Conservation (phyloP, 2,113 vertebrate genomes). For the Pycnonotus jocosus region DNA sequence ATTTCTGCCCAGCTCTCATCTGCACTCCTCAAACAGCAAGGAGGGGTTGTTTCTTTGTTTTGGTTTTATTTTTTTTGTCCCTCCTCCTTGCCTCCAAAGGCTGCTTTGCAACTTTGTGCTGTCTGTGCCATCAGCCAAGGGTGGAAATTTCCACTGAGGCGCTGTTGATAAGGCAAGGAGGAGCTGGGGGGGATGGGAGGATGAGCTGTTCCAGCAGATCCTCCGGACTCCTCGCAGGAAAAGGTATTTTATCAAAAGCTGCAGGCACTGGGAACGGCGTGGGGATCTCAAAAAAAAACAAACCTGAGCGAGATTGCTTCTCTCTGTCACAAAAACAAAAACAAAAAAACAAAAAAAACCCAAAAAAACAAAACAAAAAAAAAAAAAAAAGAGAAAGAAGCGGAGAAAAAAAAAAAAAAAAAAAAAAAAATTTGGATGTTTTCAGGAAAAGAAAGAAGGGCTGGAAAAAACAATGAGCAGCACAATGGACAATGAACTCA, state of each 20-base stretch:
- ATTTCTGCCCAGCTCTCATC: background rate
- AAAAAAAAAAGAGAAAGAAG: background rate
- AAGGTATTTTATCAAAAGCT: constrained; percentile 50
- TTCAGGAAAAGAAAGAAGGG: background rate
- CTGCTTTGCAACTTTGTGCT: constrained; percentile 35
- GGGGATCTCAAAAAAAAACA: background rate
- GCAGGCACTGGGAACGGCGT: background rate
- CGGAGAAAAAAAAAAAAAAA: accelerated
- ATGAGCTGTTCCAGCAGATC: constrained; percentile 50
- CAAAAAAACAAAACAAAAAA: background rate
- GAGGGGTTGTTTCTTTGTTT: background rate
- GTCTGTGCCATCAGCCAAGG: constrained; percentile 46
- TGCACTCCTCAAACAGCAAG: background rate
- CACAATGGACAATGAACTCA: background rate
- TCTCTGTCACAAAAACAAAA: background rate
- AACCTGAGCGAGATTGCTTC: background rate
- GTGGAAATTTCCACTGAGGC: constrained; percentile 79
- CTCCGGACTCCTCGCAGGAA: background rate
- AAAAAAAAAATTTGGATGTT: background rate
- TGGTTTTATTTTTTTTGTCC: background rate
- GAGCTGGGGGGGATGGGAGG: constrained; percentile 6
- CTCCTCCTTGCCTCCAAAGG: background rate
- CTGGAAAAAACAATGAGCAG: background rate
- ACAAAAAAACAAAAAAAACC: too few relatives aligned
- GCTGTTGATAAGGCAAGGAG: constrained; percentile 60